A percentile compares a stretch with the other conserved stretches of the same genome.
Conservation (phyloP, 2,888 invertebrate genomes). For the Leucania comma region DNA sequence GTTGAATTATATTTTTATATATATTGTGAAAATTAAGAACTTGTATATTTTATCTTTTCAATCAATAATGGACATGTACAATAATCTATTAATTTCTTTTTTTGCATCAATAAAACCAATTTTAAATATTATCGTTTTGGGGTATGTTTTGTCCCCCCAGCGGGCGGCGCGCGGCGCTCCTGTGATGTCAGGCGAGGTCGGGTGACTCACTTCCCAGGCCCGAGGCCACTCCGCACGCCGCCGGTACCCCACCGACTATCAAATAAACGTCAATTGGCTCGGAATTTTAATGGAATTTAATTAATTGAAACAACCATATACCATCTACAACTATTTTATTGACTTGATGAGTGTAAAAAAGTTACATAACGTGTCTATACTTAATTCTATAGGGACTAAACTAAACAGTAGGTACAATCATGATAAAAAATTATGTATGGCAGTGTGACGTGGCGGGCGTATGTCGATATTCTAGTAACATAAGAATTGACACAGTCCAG, state of each 20-base stretch:
- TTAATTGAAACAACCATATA: slow-evolving; percentile 88
- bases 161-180: slow-evolving; percentile 62
- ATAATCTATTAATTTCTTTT: slow-evolving; percentile 88
- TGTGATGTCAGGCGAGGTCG: slow-evolving; percentile 70
- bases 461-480: slow-evolving; percentile 92
- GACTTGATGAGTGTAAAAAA: slow-evolving; percentile 82
- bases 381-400: slow-evolving; percentile 69
- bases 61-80: slow-evolving; percentile 90
- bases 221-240: slow-evolving; percentile 61
- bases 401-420: slow-evolving; percentile 73
- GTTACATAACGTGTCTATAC: slow-evolving; percentile 83
- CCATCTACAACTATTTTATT: slow-evolving; percentile 89
- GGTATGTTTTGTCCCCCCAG: slow-evolving; percentile 76
- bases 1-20: slow-evolving; percentile 90
- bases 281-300: slow-evolving; percentile 88
- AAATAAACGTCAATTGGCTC: slow-evolving; percentile 83
- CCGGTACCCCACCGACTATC: slow-evolving; percentile 75
- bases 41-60: slow-evolving; percentile 90
- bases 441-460: slow-evolving; percentile 88
- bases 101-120: slow-evolving; percentile 90
- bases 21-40: slow-evolving; percentile 88
- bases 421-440: slow-evolving; percentile 75
- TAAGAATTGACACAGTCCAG: slow-evolving; percentile 93
- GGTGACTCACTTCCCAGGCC: slow-evolving; percentile 77
- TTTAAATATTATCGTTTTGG: slow-evolving; percentile 85